A percentile compares a stretch with the other conserved stretches of the same genome.
Evolutionary conservation across 2,888 invertebrate genomes (phyloP).

Genomic region (Gastracanthus pulcherrimus): DNA sequence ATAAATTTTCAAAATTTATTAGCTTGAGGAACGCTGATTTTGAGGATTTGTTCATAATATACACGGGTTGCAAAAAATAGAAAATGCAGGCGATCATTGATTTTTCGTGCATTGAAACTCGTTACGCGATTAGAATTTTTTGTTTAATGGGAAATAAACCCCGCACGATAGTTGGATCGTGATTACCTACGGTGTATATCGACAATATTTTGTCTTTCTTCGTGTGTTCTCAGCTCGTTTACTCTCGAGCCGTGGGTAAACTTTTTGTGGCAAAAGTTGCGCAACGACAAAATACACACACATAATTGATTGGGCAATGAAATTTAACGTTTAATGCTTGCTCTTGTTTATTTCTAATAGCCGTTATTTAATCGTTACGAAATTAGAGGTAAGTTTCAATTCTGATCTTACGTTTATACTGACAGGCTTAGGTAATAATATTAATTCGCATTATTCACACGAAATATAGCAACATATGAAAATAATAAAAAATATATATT

Average conservation of each 20-base stretch:
- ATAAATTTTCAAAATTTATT: too few species aligned
- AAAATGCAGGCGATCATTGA: too few species aligned
- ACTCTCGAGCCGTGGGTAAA: not conserved
- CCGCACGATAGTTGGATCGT: too few species aligned
- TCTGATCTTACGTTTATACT: not conserved
- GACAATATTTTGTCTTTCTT: not conserved
- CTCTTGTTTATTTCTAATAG: slow-evolving; percentile 21
- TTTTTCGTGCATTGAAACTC: too few species aligned
- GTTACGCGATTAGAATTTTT: too few species aligned
- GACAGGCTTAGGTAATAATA: not conserved
- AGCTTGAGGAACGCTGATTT: too few species aligned
- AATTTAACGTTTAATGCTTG: slow-evolving; percentile 7
- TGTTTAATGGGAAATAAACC: too few species aligned
- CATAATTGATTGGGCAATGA: slow-evolving; percentile 32
- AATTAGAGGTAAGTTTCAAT: not conserved
- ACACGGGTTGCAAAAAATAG: too few species aligned
- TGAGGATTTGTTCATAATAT: too few species aligned
- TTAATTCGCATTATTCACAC: not conserved
- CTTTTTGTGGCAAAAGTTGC: not conserved
- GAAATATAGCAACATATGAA: not conserved
- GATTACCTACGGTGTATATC: not conserved
- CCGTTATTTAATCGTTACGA: slow-evolving; percentile 33
- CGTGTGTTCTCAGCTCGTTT: not conserved
- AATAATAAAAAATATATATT: not conserved
- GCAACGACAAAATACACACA: not conserved